Base-by-base conservation (phyloP, 1,140 invertebrate species). In the Orchestia grillus region DNA sequence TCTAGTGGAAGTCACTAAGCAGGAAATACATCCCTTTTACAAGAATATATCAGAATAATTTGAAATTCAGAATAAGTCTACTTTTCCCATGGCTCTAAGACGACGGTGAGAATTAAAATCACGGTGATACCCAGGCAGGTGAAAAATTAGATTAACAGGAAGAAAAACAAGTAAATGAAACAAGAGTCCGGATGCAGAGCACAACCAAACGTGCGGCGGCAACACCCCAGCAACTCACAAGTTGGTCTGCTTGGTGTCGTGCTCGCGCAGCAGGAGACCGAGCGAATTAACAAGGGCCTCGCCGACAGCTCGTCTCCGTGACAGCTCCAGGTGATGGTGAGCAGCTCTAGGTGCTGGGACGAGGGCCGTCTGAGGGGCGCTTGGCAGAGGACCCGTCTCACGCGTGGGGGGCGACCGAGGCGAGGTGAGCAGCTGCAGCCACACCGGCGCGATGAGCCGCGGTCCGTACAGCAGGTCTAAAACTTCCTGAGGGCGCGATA, bases 201-300 rank as follows among this genome's bases (percentile, higher is more conserved):
- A 15, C 36, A 87, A 87, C 11, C n/a, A 36, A 87, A 87, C 8
- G 41, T 36, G 41, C 87, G 36, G 87, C 47, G 47, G 19, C 47
- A 53, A 19, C 6, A 19, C 47, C 6, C 47, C 3, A 77, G 15
- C 53, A 41, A 98, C 98, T 98, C 98, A 99, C 98, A 99, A 99
- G 97, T 98, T 98, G 47, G 98, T 98, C 96, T 98, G 97, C 97
- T 99, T 99, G 28, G 98, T 98, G 97, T 99, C 98, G 96, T 98
- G 98, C 44, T 97, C 95, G 95, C 97, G 97, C 87, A 97, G 97
- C 16, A 97, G 97, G 16, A 97, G 97, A 92, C 97, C 97, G 44
- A 97, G 97, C 87, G 97, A 97, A 96, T 97, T 97, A 44, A 97
- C 97, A 90, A 97, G 97, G 11, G 92, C 43, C 43, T 44, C 43